A percentile compares a stretch with the other conserved stretches of the same genome.
phyloP scores from a whole-genome alignment of 2,888 invertebrate species.

The Silvanus unidentatus region DNA sequence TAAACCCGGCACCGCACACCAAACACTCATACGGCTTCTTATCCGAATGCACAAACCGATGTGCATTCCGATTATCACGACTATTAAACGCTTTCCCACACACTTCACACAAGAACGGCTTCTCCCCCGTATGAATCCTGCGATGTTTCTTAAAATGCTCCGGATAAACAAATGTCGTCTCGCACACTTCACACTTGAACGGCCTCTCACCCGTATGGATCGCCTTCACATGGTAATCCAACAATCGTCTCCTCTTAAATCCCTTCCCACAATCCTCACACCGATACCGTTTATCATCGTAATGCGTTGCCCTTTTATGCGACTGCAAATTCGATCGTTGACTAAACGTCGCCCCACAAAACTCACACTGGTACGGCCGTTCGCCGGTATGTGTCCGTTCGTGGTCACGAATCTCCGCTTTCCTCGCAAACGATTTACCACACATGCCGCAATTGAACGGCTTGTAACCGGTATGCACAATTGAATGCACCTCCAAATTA shows the following conservation, averaged over 20 bases:
- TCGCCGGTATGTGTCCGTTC: conserved; percentile 77
- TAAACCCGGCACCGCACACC: conserved; percentile 74
- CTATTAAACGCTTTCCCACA: conserved; percentile 82
- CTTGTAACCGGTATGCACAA: conserved; percentile 70
- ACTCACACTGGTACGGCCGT: conserved; percentile 71
- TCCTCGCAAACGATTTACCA: conserved; percentile 68
- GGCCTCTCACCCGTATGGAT: conserved; percentile 76
- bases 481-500: conserved; percentile 65
- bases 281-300: conserved; percentile 67
- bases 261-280: conserved; percentile 67
- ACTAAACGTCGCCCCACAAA: conserved; percentile 72
- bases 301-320: conserved; percentile 72
- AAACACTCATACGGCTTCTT: conserved; percentile 82
- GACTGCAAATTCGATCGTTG: conserved; percentile 78
- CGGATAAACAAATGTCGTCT: conserved; percentile 76
- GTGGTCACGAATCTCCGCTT: conserved; percentile 75
- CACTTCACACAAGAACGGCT: conserved; percentile 63
- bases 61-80: conserved; percentile 78
- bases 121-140: conserved; percentile 70
- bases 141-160: conserved; percentile 78
- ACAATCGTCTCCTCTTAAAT: conserved; percentile 65
- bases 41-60: conserved; percentile 78
- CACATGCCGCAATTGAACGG: conserved; percentile 66
- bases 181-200: conserved; percentile 64
- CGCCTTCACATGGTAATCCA: conserved; percentile 78